Evolutionary conservation across 2,888 invertebrate species (phyloP).

Genomic region (Dicroscelio sp.): DNA sequence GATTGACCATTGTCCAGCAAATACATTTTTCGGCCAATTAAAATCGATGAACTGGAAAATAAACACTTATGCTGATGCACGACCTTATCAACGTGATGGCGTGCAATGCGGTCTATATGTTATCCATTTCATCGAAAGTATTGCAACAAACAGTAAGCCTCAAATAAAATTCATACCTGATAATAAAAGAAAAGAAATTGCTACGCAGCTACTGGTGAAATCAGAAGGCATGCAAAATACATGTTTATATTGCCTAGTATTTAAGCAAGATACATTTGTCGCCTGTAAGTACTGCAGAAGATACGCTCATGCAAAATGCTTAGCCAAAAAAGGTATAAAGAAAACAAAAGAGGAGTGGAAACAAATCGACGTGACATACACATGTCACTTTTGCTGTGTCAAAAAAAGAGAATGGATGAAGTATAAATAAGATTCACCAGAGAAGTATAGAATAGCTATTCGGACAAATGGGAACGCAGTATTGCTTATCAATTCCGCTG

Average conservation of each 20-base stretch:
- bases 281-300: slow-evolving; percentile 38
- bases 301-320: slow-evolving; percentile 4
- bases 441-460: too few relatives aligned
- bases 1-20: neutral
- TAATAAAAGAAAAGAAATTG: neutral
- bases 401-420: slow-evolving; percentile 26
- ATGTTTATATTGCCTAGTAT: slow-evolving; percentile 11
- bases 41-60: neutral
- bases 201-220: neutral
- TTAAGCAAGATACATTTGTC: neutral
- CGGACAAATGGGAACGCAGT: neutral
- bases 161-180: slow-evolving; percentile 9
- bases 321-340: neutral
- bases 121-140: neutral
- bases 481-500: neutral
- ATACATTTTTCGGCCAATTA: neutral
- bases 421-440: neutral
- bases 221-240: slow-evolving; percentile 11
- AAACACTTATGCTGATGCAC: neutral
- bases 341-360: slow-evolving; percentile 37
- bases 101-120: neutral
- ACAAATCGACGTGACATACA: neutral
- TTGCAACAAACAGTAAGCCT: neutral
- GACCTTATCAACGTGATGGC: neutral
- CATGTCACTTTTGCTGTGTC: neutral